Conservation (phyloP, 2,113 vertebrate genomes). For the Bubo scandiacus region DNA sequence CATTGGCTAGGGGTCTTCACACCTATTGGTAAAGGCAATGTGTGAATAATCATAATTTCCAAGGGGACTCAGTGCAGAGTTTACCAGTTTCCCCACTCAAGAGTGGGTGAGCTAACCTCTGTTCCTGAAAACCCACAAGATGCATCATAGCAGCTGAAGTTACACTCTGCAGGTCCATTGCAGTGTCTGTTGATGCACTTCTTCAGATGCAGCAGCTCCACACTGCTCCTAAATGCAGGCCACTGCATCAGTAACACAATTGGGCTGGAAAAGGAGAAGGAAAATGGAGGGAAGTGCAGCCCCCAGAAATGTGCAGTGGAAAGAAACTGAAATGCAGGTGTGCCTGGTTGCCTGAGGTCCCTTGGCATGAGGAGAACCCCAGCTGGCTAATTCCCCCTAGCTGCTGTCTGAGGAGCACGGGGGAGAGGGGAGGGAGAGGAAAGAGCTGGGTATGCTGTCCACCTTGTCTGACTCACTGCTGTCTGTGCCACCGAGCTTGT, state of each 20-base stretch:
- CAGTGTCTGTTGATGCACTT: neutral
- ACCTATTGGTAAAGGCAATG: neutral
- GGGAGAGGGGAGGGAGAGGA: neutral
- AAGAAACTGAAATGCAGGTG: neutral
- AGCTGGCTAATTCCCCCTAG: neutral
- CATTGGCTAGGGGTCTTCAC: neutral
- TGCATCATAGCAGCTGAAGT: neutral
- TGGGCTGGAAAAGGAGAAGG: neutral
- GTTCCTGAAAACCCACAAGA: neutral
- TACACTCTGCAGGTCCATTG: neutral
- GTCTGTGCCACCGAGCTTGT: neutral
- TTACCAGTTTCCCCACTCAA: neutral
- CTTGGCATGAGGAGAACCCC: neutral
- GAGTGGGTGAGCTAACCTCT: neutral
- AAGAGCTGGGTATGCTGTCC: neutral
- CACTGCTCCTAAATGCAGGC: neutral
- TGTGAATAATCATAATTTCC: neutral
- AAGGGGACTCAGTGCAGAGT: neutral
- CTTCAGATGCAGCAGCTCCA: neutral
- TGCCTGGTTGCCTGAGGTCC: neutral
- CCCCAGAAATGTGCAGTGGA: neutral
- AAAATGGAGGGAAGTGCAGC: neutral
- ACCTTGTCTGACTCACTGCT: neutral
- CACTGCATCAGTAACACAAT: neutral
- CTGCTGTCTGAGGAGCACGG: neutral